A percentile compares a stretch with the other conserved stretches of the same genome.
phyloP scores from a whole-genome alignment of 2,888 invertebrate genomes.

The Diaprepes abbreviatus region DNA sequence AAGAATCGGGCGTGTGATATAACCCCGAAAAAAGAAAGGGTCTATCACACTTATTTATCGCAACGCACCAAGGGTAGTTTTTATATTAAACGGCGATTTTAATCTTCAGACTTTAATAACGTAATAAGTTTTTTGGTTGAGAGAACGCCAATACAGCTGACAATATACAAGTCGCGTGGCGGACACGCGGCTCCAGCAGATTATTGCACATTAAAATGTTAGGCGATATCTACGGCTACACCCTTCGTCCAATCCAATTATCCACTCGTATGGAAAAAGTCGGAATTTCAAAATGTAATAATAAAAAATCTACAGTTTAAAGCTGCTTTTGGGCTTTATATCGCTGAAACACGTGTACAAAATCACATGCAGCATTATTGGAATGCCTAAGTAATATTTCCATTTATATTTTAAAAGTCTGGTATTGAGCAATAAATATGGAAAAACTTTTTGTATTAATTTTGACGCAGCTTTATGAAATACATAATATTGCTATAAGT shows the following conservation, averaged over 20 bases:
- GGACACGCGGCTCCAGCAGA: slow-evolving; percentile 59
- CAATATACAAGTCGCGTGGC: slow-evolving; percentile 55
- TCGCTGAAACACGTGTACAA: slow-evolving; percentile 35
- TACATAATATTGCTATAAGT: too few species aligned
- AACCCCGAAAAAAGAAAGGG: too few species aligned
- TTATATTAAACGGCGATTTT: slow-evolving; percentile 54
- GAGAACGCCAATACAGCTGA: slow-evolving; percentile 53
- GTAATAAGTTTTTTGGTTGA: slow-evolving; percentile 61
- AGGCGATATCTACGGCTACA: slow-evolving; percentile 45
- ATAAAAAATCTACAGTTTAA: slow-evolving; percentile 40
- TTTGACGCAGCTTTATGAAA: too few species aligned
- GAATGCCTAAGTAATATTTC: neutral
- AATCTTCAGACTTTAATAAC: slow-evolving; percentile 56
- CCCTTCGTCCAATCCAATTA: slow-evolving; percentile 44
- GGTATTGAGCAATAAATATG: too few species aligned
- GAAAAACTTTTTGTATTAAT: too few species aligned
- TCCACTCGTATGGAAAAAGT: slow-evolving; percentile 41
- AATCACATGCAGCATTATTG: slow-evolving; percentile 26
- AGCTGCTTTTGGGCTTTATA: slow-evolving; percentile 37
- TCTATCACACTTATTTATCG: neutral
- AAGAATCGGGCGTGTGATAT: too few species aligned
- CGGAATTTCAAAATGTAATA: slow-evolving; percentile 39
- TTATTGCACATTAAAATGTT: slow-evolving; percentile 62
- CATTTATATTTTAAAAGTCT: neutral
- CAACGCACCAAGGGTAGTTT: slow-evolving; percentile 5